Conservation (phyloP, 23 tunicate genomes). For the Styela plicata region DNA sequence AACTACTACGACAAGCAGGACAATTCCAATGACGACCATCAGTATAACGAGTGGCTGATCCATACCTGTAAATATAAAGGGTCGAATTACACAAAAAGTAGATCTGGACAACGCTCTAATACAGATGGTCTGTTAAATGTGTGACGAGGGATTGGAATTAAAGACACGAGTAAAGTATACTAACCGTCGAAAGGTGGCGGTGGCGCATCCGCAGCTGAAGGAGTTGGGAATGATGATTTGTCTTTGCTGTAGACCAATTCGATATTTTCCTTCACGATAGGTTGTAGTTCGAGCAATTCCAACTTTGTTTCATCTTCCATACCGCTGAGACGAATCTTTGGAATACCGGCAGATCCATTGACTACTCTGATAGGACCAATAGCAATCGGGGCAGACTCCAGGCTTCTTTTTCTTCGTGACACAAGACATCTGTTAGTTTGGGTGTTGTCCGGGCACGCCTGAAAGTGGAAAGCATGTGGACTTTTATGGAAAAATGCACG, state of each 20-base stretch:
- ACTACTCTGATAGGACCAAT: neutral
- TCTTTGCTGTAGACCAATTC: too few relatives aligned
- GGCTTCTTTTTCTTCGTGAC: neutral
- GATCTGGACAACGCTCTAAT: too few relatives aligned
- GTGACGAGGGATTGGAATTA: too few relatives aligned
- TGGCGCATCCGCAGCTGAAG: too few relatives aligned
- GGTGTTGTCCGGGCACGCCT: neutral
- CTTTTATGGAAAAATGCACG: too few relatives aligned
- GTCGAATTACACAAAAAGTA: too few relatives aligned
- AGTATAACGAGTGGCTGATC: neutral
- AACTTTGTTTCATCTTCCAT: neutral
- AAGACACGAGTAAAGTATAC: too few relatives aligned
- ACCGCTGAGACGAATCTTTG: neutral
- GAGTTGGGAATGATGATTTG: too few relatives aligned
- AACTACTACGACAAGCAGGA: neutral
- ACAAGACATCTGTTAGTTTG: neutral
- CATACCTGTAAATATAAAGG: neutral
- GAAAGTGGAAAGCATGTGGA: too few relatives aligned
- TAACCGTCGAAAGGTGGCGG: too few relatives aligned
- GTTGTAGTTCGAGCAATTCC: neutral
- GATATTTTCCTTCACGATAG: neutral
- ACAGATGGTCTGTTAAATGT: too few relatives aligned
- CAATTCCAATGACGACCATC: neutral
- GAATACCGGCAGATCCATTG: conserved; percentile 1
- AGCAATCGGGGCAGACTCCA: neutral